Evolutionary conservation across 2,888 invertebrate species (phyloP).

Genomic region (Leistus spinibarbis): DNA sequence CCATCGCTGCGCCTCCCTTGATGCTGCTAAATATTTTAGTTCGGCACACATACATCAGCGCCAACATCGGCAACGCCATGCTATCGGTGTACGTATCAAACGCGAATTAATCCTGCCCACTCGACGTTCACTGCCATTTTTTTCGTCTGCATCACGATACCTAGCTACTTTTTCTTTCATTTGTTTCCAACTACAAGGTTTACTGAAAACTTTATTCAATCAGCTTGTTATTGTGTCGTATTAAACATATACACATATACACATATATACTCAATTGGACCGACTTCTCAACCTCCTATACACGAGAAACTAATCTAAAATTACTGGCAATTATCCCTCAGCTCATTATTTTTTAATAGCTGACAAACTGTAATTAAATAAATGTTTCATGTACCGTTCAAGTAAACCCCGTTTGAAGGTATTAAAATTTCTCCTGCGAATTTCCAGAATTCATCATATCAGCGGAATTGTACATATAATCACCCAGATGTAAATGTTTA

Average conservation of each 20-base stretch:
- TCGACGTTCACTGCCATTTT: slow-evolving; percentile 30
- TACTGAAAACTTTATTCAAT: neutral
- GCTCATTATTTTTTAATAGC: too few relatives aligned
- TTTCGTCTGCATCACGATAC: slow-evolving; percentile 16
- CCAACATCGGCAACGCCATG: neutral
- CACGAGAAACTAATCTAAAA: too few relatives aligned
- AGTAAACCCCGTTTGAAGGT: too few relatives aligned
- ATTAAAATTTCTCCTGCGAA: too few relatives aligned
- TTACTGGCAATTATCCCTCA: too few relatives aligned
- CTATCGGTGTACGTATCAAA: slow-evolving; percentile 34
- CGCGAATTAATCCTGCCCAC: slow-evolving; percentile 24
- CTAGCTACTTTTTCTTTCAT: neutral
- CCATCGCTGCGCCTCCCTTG: neutral
- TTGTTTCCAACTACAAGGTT: neutral
- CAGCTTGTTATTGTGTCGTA: neutral
- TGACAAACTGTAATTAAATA: too few relatives aligned
- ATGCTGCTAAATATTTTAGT: slow-evolving; percentile 12
- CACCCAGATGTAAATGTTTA: too few relatives aligned
- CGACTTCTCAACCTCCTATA: too few relatives aligned
- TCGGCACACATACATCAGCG: neutral
- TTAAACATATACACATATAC: neutral
- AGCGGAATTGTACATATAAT: too few relatives aligned
- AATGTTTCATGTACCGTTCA: too few relatives aligned
- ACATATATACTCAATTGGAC: too few relatives aligned
- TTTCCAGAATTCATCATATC: too few relatives aligned